Base-by-base conservation (phyloP, 2,888 invertebrate genomes). In the Hydropsyche betteni region DNA sequence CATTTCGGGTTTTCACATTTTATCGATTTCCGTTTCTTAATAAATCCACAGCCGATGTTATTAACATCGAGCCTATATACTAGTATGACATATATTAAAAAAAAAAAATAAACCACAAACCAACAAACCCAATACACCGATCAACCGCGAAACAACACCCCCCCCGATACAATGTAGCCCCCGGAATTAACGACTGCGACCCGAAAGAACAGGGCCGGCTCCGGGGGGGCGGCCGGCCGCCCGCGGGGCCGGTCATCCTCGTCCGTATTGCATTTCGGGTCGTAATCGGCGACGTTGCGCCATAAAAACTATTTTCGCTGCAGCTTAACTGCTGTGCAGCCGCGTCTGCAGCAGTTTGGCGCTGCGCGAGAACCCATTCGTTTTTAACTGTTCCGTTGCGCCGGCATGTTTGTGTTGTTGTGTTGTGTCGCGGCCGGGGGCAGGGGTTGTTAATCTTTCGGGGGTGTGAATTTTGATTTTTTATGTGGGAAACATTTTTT, bases 311-410 rank as follows among this genome's bases (percentile, higher is more conserved):
- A 36, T 64, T 64, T 36, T 36, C 58, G 58, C 8, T 58, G 58
- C 58, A 58, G 16, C 24, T 58, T 58, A 58, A 58, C 58, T 58
- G 58, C 16, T 16, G 58, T 58, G 53, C 53, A 53, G 53, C 53
- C 53, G 53, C 53, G 53, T 7, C 53, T 53, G 58, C 58, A 58
- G 58, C 58, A 58, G 58, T 58, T 58, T 58, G 58, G 58, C 58
- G 50, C 51, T 69, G 44, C 7, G 50, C 44, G 50, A 51, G 16
- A 44, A 50, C 68, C 68, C 68, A 68, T 69, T 69, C 44, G 44
- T 69, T 69, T 69, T 69, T 69, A 69, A 69, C 44, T 44, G 12
- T 69, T 69, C 50, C 51, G n/a, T 50, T 68, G 4, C 16, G 58
- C 24, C 24, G 24, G 24, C 24, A 53, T 24, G 16, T 24, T 16